Evolutionary conservation across 2,888 invertebrate species (phyloP).

Genomic region (Xylocampa areola): DNA sequence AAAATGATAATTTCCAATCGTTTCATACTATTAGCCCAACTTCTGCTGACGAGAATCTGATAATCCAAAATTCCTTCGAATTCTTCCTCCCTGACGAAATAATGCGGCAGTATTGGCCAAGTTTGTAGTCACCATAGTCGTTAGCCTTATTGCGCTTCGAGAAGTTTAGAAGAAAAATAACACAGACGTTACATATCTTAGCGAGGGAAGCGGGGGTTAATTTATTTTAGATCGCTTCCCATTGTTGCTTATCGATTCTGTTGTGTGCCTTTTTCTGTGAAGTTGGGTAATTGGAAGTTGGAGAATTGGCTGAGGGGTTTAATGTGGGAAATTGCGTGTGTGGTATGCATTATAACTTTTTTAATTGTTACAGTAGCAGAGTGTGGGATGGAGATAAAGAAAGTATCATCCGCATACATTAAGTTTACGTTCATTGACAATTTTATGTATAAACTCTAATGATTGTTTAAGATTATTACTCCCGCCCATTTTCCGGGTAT

Average conservation of each 20-base stretch:
- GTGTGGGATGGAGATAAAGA: too few relatives aligned
- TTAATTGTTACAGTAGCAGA: too few relatives aligned
- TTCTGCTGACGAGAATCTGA: conserved; percentile 4
- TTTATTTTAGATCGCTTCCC: conserved; percentile 59
- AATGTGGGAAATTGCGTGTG: too few relatives aligned
- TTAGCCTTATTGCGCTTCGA: conserved; percentile 38
- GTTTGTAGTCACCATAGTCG: conserved; percentile 49
- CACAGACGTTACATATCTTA: conserved; percentile 63
- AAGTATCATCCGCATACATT: too few relatives aligned
- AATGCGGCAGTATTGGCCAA: conserved; percentile 41
- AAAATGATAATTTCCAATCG: not conserved
- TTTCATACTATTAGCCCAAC: not conserved
- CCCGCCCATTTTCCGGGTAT: too few relatives aligned
- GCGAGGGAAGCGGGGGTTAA: conserved; percentile 51
- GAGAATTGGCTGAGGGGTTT: not conserved
- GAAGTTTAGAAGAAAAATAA: conserved; percentile 70
- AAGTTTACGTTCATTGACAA: too few relatives aligned
- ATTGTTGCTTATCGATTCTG: conserved; percentile 38
- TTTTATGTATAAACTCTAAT: too few relatives aligned
- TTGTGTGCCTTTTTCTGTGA: conserved; percentile 26
- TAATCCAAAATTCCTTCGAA: conserved; percentile 1
- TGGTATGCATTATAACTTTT: too few relatives aligned
- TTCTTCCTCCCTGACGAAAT: conserved; percentile 15
- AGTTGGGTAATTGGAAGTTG: conserved; percentile 22
- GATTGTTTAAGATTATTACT: too few relatives aligned